phyloP scores from a whole-genome alignment of 92 coral and sea anemone genomes.

The Heteractis magnifica region DNA sequence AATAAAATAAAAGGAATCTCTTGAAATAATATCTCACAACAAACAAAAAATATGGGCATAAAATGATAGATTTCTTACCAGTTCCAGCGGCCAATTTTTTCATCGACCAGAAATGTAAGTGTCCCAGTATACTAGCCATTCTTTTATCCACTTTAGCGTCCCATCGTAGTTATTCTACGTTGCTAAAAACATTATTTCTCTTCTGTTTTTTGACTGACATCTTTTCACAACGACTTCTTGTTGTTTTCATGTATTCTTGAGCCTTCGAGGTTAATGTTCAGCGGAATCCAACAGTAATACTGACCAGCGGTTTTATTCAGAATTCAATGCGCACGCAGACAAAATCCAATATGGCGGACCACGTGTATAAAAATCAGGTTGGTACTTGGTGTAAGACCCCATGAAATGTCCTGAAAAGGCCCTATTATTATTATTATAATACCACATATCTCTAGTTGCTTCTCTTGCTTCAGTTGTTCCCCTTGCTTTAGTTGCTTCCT shows the following conservation, averaged over 20 bases:
- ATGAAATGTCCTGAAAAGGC: too few relatives aligned
- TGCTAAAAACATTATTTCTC: neutral
- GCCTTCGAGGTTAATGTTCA: conserved; percentile 1
- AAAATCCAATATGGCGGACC: conserved; percentile 25
- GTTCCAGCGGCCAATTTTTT: conserved; percentile 53
- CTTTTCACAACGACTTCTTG: neutral
- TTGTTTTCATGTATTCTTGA: conserved; percentile 22
- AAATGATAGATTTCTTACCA: conserved; percentile 37
- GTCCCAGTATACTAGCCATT: conserved; percentile 88
- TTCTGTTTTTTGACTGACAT: neutral
- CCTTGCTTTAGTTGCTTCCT: too few relatives aligned
- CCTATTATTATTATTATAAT: too few relatives aligned
- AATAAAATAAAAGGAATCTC: neutral
- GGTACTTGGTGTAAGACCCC: too few relatives aligned
- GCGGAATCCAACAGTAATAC: neutral
- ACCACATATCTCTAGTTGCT: too few relatives aligned
- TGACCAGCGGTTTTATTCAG: conserved; percentile 11
- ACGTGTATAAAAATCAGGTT: conserved; percentile 5
- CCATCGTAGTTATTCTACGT: neutral
- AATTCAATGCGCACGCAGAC: conserved; percentile 7
- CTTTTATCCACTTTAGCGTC: neutral
- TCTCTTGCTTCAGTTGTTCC: too few relatives aligned
- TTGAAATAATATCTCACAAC: neutral
- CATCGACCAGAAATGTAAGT: conserved; percentile 82
- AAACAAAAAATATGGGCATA: neutral